These are phyloP conservation scores for Parnassius orleans DNA, from an alignment of 2,888 invertebrate genomes.

Conservation along the genomic window DNA sequence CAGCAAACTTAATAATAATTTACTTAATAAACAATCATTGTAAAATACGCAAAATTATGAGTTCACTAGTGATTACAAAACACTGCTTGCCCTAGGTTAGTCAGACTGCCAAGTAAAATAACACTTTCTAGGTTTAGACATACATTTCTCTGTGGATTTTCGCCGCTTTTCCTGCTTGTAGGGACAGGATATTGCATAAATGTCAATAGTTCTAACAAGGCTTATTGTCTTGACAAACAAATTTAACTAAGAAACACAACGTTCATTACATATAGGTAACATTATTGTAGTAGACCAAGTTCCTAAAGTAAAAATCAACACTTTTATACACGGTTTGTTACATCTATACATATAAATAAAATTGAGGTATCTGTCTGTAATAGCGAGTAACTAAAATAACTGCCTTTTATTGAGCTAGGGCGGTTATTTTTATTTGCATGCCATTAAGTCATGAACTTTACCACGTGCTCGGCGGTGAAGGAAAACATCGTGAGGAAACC, in stretches of 20 bases:
- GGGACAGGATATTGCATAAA: constrained; percentile 4
- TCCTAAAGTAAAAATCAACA: too few relatives aligned
- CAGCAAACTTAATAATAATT: background rate
- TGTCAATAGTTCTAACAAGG: constrained; percentile 11
- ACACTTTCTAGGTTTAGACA: constrained; percentile 20
- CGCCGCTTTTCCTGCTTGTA: constrained; percentile 5
- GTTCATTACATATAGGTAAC: background rate
- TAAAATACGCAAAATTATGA: background rate
- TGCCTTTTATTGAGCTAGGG: too few relatives aligned
- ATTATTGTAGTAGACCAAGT: too few relatives aligned
- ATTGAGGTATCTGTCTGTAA: too few relatives aligned
- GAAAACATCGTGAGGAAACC: too few relatives aligned
- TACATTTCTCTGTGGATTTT: constrained; percentile 5
- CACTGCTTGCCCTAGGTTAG: background rate
- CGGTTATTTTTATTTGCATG: too few relatives aligned
- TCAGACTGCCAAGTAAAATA: constrained; percentile 3
- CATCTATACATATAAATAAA: too few relatives aligned
- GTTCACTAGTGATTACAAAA: constrained; percentile 5
- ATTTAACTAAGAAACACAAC: background rate
- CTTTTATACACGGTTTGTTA: too few relatives aligned
- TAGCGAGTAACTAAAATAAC: too few relatives aligned
- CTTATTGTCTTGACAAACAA: constrained; percentile 14
- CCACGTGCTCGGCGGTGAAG: too few relatives aligned
- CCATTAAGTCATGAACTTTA: too few relatives aligned
- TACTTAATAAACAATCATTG: too few relatives aligned